Conservation (phyloP, 2,888 invertebrate genomes). For the Dinocampus coccinellae region DNA sequence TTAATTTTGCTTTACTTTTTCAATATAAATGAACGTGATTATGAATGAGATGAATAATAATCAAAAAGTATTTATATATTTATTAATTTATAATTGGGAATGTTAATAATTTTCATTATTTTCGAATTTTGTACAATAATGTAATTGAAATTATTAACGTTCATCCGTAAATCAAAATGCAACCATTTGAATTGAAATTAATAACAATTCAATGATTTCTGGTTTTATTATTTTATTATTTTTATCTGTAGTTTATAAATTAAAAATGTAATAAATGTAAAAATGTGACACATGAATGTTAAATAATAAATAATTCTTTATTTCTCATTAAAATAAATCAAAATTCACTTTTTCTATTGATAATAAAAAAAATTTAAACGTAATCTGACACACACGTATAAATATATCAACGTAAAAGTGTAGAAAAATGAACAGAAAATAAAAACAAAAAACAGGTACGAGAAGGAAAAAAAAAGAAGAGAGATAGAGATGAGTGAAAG, state of each 20-base stretch:
- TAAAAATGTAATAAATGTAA: background rate
- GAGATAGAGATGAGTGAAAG: conserved; percentile 23
- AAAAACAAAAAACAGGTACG: too few species aligned
- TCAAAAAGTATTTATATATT: background rate
- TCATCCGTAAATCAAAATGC: background rate
- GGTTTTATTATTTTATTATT: too few species aligned
- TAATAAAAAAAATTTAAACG: too few species aligned
- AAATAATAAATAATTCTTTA: background rate
- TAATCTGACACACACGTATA: background rate
- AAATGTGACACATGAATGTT: too few species aligned
- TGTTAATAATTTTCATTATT: too few species aligned
- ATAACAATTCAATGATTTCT: background rate
- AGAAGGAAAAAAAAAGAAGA: too few species aligned
- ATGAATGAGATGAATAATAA: background rate
- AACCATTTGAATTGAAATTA: background rate
- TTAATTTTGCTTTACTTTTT: too few species aligned
- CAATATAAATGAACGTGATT: too few species aligned
- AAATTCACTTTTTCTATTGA: too few species aligned
- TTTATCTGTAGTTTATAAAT: background rate
- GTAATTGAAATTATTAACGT: background rate
- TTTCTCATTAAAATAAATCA: background rate
- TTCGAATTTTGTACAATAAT: too few species aligned
- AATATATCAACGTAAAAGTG: background rate
- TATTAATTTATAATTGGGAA: too few species aligned
- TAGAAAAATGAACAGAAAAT: too few species aligned